A percentile compares a stretch with the other conserved stretches of the same genome.
phyloP scores from a whole-genome alignment of 2,113 vertebrate species.

The Callaeas wilsoni region DNA sequence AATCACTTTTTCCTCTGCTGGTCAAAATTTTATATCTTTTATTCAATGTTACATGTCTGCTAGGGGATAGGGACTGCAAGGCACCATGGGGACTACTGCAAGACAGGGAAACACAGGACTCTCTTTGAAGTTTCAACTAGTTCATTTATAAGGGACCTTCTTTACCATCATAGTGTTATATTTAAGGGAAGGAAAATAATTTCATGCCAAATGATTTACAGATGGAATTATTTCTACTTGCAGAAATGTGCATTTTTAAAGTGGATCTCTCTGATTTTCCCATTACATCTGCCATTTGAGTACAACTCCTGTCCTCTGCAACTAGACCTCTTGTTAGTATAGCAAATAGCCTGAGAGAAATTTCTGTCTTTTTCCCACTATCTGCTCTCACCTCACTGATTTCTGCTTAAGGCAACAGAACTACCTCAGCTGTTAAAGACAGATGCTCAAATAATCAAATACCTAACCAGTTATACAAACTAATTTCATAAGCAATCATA shows the following conservation, averaged over 20 bases:
- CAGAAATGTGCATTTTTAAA: not conserved
- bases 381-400: not conserved
- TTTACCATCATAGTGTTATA: not conserved
- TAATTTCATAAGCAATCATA: slow-evolving; percentile 13
- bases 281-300: not conserved
- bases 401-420: slow-evolving; percentile 8
- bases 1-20: not conserved
- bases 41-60: not conserved
- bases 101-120: not conserved
- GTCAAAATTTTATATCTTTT: not conserved
- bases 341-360: not conserved
- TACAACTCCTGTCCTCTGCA: not conserved
- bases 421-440: not conserved
- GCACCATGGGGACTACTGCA: not conserved
- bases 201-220: not conserved
- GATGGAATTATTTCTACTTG: not conserved
- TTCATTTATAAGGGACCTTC: not conserved
- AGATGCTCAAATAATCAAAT: slow-evolving; percentile 21
- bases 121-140: not conserved
- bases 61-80: not conserved
- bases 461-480: not conserved
- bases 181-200: not conserved
- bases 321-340: not conserved
- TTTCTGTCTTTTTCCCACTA: not conserved
- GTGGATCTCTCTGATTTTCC: not conserved